phyloP scores from a whole-genome alignment of 2,888 invertebrate species.

The Cataglyphis albicans region DNA sequence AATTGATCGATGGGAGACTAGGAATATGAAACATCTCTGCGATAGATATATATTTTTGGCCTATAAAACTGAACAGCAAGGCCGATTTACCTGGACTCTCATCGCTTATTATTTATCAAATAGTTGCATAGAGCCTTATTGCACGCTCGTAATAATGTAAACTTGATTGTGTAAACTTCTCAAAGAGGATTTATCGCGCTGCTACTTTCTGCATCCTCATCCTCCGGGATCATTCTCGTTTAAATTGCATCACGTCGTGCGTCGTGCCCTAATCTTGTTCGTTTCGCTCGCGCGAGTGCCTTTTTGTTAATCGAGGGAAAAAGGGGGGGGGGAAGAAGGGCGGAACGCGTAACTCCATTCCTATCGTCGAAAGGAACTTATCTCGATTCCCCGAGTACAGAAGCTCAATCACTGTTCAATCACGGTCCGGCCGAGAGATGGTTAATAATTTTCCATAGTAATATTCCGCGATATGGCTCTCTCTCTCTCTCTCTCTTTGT shows the following conservation, averaged over 20 bases:
- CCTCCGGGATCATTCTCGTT: slow-evolving; percentile 30
- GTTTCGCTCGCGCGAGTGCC: slow-evolving; percentile 36
- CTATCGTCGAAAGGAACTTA: slow-evolving; percentile 59
- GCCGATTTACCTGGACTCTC: background rate
- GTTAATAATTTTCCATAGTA: slow-evolving; percentile 74
- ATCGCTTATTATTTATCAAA: background rate
- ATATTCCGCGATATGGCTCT: slow-evolving; percentile 65
- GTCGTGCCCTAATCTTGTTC: slow-evolving; percentile 51
- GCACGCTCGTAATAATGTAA: background rate
- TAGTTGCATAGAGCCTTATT: background rate
- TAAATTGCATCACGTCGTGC: slow-evolving; percentile 46
- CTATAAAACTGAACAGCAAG: background rate
- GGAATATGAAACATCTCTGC: background rate
- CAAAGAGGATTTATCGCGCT: background rate
- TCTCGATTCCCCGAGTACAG: slow-evolving; percentile 50
- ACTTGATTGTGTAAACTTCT: background rate
- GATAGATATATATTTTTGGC: background rate
- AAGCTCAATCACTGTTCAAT: slow-evolving; percentile 66
- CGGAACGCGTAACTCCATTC: slow-evolving; percentile 48
- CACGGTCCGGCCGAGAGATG: slow-evolving; percentile 57
- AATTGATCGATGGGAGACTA: background rate
- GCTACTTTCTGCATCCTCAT: background rate
- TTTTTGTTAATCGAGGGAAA: slow-evolving; percentile 22
- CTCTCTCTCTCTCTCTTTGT: background rate
- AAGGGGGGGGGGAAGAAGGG: background rate